These are phyloP conservation scores for Papilio helenus DNA, from an alignment of 1,140 invertebrate genomes.

Conservation along the genomic window DNA sequence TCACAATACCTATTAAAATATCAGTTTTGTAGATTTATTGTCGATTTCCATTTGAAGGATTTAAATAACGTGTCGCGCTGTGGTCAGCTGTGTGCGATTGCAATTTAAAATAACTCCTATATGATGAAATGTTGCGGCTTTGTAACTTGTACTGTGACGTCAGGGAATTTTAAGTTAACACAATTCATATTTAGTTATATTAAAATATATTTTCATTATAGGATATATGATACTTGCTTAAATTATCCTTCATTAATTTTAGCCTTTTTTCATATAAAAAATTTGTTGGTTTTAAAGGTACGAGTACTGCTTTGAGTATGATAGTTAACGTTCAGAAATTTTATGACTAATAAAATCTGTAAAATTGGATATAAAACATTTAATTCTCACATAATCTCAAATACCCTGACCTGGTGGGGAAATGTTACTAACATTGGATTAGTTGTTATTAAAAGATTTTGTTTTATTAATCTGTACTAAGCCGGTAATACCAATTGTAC, in stretches of 20 bases:
- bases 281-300: too few relatives aligned
- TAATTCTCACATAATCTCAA: background rate
- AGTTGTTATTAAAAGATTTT: background rate
- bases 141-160: background rate
- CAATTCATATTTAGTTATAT: background rate
- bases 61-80: conserved; percentile 11
- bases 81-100: conserved; percentile 1
- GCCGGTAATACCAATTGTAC: background rate
- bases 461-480: background rate
- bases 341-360: too few relatives aligned
- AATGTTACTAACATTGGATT: background rate
- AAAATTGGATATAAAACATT: too few relatives aligned
- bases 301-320: too few relatives aligned
- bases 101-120: background rate
- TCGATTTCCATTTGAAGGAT: conserved; percentile 21
- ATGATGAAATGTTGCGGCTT: conserved; percentile 14
- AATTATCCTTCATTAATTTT: too few relatives aligned
- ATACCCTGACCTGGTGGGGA: background rate
- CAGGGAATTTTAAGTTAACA: background rate
- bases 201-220: too few relatives aligned
- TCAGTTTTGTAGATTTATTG: conserved; percentile 1
- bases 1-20: conserved; percentile 5
- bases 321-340: too few relatives aligned
- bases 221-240: too few relatives aligned
- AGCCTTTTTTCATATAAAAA: too few relatives aligned